A percentile compares a stretch with the other conserved stretches of the same genome.
phyloP scores from a whole-genome alignment of 2,888 invertebrate genomes.

The Gisinianus flammeolus region DNA sequence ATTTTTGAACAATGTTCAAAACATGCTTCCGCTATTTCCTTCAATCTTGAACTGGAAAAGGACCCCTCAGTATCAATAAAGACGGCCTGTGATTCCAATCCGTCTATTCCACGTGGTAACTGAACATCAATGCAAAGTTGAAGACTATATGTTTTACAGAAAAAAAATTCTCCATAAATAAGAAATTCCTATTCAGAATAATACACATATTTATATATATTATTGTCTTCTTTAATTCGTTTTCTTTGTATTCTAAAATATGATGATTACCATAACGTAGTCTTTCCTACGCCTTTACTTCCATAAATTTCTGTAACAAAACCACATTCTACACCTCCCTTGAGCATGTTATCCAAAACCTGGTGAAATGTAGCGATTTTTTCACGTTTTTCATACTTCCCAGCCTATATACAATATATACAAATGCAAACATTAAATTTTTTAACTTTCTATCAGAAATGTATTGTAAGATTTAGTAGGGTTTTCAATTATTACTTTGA shows the following conservation, averaged over 20 bases:
- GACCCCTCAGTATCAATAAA: slow-evolving; percentile 55
- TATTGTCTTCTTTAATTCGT: background rate
- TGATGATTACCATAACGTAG: slow-evolving; percentile 46
- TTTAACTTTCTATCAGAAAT: too few relatives aligned
- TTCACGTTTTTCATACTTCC: too few relatives aligned
- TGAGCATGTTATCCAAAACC: slow-evolving; percentile 47
- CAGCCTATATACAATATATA: too few relatives aligned
- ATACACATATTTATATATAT: too few relatives aligned
- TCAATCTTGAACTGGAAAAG: slow-evolving; percentile 41
- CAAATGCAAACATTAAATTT: too few relatives aligned
- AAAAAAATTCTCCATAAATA: background rate
- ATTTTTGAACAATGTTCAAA: slow-evolving; percentile 26
- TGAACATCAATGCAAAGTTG: slow-evolving; percentile 33
- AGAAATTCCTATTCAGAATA: background rate
- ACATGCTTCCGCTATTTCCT: slow-evolving; percentile 46
- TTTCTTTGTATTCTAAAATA: too few relatives aligned
- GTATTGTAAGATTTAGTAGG: too few relatives aligned
- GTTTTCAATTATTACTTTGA: too few relatives aligned
- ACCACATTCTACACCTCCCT: slow-evolving; percentile 49
- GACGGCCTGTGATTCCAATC: slow-evolving; percentile 46
- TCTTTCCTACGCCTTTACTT: slow-evolving; percentile 53
- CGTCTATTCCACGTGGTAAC: slow-evolving; percentile 31
- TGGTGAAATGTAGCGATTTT: too few relatives aligned
- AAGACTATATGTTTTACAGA: slow-evolving; percentile 8
- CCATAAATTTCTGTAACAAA: slow-evolving; percentile 54